Base-by-base conservation (phyloP, 2,113 vertebrate species). In the Seriola aureovittata region DNA sequence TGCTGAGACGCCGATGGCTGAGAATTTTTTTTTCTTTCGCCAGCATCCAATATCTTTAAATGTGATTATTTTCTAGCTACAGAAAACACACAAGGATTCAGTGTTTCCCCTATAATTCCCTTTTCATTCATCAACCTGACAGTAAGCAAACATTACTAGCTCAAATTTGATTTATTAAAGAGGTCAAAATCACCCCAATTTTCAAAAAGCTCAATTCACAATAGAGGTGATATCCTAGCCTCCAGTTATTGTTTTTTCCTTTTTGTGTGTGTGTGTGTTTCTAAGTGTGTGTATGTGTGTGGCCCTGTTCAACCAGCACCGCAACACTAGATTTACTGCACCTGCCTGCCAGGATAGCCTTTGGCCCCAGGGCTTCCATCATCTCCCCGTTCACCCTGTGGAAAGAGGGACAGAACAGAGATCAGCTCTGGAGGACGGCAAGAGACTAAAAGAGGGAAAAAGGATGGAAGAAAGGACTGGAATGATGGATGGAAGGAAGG, bases 281-380 rank as follows among this genome's bases (percentile, higher is more conserved):
- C 29, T 29, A 29, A 29, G 71, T 78, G 68, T 73, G 23, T 32
- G 59, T 55, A 21, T 85, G 64, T 87, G 57, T 83, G 87, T 87
- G 70, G 67, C 67, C 86, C 76, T 90, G 81, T 74, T 89, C 70
- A 91, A 94, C 82, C 89, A 94, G 90, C 93, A 96, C 95, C 91
- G 95, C 96, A 97, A 92, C 91, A 95, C 94, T 96, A 96, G 96
- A 97, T 97, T 98, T 98, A 99, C 98, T 99, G 98, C 98, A 99
- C 98, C 98, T 99, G 98, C 98, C 98, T 99, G 98, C 98, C 98
- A 98, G 97, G 98, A 99, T 99, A 99, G 97, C 98, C 98, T 99
- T 99, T 99, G 97, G 97, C 98, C 94, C 98, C 98, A 63, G 96
- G 96, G 75, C 96, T 98, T 93, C 98, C 98, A 71, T 96, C 94